Percentiles rank a stretch among this genome's conserved stretches.
Evolutionary conservation across 1,140 invertebrate genomes (phyloP).

Genomic region (Agrypnia vestita): DNA sequence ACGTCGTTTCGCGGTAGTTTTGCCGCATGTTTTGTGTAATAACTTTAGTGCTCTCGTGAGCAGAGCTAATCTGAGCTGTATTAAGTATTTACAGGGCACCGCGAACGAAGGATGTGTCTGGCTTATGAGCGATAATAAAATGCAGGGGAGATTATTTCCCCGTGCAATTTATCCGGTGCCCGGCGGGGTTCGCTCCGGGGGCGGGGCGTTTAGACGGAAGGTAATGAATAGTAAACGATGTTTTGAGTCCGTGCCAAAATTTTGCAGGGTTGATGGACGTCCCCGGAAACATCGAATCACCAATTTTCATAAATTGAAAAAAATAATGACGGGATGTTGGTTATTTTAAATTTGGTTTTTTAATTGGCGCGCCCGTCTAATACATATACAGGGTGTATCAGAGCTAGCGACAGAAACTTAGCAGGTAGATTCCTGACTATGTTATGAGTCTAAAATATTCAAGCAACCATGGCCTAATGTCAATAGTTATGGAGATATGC

Average conservation of each 20-base stretch:
- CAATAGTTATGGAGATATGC: no score
- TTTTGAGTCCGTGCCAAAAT: background rate
- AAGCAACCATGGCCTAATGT: no score
- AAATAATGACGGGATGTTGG: no score
- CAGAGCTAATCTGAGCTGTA: slow-evolving; percentile 10
- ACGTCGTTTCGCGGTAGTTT: background rate
- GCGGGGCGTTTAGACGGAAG: slow-evolving; percentile 10
- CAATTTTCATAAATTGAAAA: no score
- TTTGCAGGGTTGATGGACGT: no score
- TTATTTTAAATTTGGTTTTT: no score
- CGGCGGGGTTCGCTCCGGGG: background rate
- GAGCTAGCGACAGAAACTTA: no score
- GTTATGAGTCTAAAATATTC: no score
- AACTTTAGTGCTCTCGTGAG: background rate
- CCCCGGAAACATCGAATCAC: no score
- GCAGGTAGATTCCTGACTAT: no score
- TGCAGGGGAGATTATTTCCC: slow-evolving; percentile 12
- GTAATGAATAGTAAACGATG: slow-evolving; percentile 23
- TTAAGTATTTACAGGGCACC: slow-evolving; percentile 11
- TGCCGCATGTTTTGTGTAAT: background rate
- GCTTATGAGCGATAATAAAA: slow-evolving; percentile 24
- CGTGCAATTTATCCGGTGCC: background rate
- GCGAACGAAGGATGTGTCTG: background rate
- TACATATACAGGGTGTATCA: no score
- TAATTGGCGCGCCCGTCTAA: no score